These are phyloP conservation scores for Galeruca laticollis DNA, from an alignment of 2,888 invertebrate species.

Conservation along the genomic window DNA sequence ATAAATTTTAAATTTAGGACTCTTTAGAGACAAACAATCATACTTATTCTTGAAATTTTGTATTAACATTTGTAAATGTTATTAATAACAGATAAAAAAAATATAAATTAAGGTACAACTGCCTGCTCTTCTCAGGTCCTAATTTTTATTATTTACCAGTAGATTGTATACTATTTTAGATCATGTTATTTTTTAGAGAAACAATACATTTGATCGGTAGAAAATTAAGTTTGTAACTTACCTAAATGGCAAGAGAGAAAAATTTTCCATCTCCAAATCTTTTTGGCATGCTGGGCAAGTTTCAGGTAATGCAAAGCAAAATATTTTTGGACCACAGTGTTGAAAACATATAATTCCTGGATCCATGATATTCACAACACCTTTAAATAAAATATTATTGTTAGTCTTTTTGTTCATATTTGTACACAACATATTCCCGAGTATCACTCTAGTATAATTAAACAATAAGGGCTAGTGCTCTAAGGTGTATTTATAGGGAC, in stretches of 20 bases:
- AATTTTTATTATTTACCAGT: no score
- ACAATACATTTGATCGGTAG: no score
- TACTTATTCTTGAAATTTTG: no score
- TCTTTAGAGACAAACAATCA: no score
- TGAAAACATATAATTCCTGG: conserved; percentile 91
- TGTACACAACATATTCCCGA: background rate
- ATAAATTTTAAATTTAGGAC: no score
- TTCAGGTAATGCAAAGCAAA: conserved; percentile 83
- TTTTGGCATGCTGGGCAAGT: conserved; percentile 83
- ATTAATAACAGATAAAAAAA: no score
- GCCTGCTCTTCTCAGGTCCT: no score
- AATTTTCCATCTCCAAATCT: conserved; percentile 70
- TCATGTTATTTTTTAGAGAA: no score
- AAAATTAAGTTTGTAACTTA: conserved; percentile 55
- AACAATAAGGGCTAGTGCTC: background rate
- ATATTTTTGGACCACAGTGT: conserved; percentile 87
- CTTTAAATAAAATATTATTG: background rate
- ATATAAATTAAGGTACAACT: no score
- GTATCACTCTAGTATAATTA: background rate
- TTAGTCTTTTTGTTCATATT: background rate
- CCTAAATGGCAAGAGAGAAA: conserved; percentile 83
- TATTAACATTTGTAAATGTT: no score
- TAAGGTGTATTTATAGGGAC: background rate
- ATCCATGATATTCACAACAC: conserved; percentile 69
- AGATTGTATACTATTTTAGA: no score